These are phyloP conservation scores for Synodontis membranacea DNA, from an alignment of 2,113 vertebrate species.

Conservation along the genomic window DNA sequence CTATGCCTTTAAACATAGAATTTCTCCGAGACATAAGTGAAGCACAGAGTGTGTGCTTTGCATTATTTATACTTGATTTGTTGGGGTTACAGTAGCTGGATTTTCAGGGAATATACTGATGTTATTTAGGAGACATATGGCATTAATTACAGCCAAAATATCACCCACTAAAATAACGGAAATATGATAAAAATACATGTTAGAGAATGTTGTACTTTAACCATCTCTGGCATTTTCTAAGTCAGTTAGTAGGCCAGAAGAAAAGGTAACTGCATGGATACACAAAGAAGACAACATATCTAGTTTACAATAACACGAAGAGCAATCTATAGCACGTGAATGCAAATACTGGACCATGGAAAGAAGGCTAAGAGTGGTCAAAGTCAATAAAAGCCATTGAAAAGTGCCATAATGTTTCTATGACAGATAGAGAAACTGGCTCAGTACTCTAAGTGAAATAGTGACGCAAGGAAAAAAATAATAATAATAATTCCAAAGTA, in stretches of 20 bases:
- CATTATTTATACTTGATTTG: background rate
- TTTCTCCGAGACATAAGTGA: background rate
- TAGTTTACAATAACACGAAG: background rate
- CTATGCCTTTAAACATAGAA: background rate
- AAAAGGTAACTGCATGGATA: background rate
- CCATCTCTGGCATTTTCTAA: background rate
- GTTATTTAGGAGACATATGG: conserved; percentile 23
- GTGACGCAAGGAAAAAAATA: background rate
- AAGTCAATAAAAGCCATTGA: background rate
- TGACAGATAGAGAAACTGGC: background rate
- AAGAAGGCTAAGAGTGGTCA: background rate
- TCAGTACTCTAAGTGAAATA: background rate
- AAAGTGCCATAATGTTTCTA: background rate
- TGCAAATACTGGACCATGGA: background rate
- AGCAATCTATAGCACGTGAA: background rate
- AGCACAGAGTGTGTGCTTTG: background rate
- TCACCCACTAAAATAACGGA: background rate
- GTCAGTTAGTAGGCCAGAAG: background rate
- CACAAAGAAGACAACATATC: background rate
- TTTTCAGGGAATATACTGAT: background rate
- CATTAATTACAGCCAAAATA: background rate
- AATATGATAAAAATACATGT: background rate
- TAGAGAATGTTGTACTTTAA: background rate
- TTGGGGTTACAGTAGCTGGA: background rate
- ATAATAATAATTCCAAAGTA: background rate